Base-by-base conservation (phyloP, 2,888 invertebrate genomes). In the Scaptodrosophila latifasciaeformis region DNA sequence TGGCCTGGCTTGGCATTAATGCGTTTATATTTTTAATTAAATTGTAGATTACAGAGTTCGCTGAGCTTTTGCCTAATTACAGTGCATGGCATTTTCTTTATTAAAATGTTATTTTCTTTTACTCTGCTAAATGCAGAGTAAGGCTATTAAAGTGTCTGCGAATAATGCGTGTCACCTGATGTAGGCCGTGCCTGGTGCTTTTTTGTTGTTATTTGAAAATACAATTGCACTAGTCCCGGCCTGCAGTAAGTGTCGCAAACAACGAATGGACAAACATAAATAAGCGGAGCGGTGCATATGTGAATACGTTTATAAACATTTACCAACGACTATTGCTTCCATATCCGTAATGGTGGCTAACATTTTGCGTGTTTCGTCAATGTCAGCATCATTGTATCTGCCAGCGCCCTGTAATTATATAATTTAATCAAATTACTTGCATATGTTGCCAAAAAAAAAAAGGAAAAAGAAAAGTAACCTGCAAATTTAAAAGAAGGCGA, bases 221-320 rank as follows among this genome's bases (percentile, higher is more conserved):
- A 67, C 89, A 89, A 89, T 89, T 89, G 89, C 89, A 89, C 89
- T 89, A 88, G 89, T 89, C 89, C 89, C 89, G 89, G 89, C 89
- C 89, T 89, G 89, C 89, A 85, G 70, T 76, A 70, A 70, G 60
- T 84, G 84, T 69, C 83, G 54, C 65, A 63, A 51, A 42, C 79
- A 76, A 65, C 78, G 40, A 29, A 30, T 2, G n/a, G n/a, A n/a
- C n/a, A n/a, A n/a, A n/a, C n/a, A n/a, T n/a, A n/a, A n/a, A n/a
- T n/a, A n/a, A n/a, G n/a, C n/a, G n/a, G n/a, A n/a, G n/a, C n/a
- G n/a, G n/a, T n/a, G n/a, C n/a, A n/a, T n/a, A n/a, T n/a, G n/a
- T n/a, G n/a, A n/a, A n/a, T n/a, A n/a, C n/a, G n/a, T n/a, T n/a
- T n/a, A n/a, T n/a, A n/a, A n/a, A n/a, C n/a, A n/a, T n/a, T n/a